Evolutionary conservation across 2,113 vertebrate species (phyloP), one percentile per base, ranked within the genome.

Genomic region (Elachura formosa): DNA sequence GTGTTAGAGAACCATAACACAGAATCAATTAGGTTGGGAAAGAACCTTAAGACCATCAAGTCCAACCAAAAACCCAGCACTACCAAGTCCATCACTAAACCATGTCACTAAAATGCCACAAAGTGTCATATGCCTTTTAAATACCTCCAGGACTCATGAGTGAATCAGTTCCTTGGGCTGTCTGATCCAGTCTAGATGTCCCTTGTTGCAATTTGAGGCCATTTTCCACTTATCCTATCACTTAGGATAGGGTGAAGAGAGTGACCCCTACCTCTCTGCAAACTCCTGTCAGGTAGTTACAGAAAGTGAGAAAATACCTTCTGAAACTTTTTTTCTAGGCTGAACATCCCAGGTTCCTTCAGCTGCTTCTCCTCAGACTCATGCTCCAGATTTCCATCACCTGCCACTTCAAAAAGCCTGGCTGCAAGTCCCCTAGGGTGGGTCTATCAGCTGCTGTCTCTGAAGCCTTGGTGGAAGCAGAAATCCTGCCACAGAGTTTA

Each of bases 321-420:
- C 52, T 46, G n/a, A 74, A 45, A 38, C 13, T 34, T 36, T 48
- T 40, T 51, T 63, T 21, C 12, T 6, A 34, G 25, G 29, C 18
- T 48, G 62, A 55, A 26, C 17, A 59, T 6, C 8, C 12, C 17
- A 40, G 19, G 20, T 51, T 73, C 33, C 28, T 51, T 38, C 33
- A 48, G 46, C 29, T 67, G 25, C 40, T 67, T 8, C n/a, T 40
- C 25, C 40, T 61, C 25, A 52, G 24, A 40, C 34, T 31, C 8
- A 2, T 82, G n/a, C 17, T 75, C 22, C 40, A 55, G 40, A 36
- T 33, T 36, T 41, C 20, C 17, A 43, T 24, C 16, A 19, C 15
- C 40, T 19, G 24, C 11, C 2, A n/a, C 17, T n/a, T 73, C 19
- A 22, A 3, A 0, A 0, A 3, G 22, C 43, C 34, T 67, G 38